Evolutionary conservation across 2,113 vertebrate genomes (phyloP), one percentile per base, ranked within the genome.

Genomic region (Syngnathoides biaculeatus): DNA sequence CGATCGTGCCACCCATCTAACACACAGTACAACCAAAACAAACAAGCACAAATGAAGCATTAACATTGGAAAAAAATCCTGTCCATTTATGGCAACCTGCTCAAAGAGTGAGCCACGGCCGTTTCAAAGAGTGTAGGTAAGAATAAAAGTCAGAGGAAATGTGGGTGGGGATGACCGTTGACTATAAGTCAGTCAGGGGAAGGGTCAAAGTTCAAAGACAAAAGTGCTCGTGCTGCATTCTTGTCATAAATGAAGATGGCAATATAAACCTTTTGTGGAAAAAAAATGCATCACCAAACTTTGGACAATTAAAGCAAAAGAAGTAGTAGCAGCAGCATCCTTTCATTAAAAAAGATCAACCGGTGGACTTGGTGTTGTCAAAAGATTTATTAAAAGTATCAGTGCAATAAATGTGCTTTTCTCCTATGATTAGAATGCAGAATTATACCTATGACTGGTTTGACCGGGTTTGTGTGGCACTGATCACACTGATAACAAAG

Each of bases 61-160:
- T 68, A 69, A 24, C 26, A 66, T 65, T 57, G 45, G 55, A 78
- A 65, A 79, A 74, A 79, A 69, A 56, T 68, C 59, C 66, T 42
- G 8, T 40, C 84, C 76, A 74, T 57, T 56, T 67, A 67, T 67
- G 73, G 76, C 83, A 77, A 80, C 78, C 73, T 81, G 81, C 81
- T 83, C 79, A 85, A 84, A 72, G 74, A 77, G 74, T 72, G 77
- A 65, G 73, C 76, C 73, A 79, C 53, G 14, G 61, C 75, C 78
- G 64, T 68, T 69, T 68, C 39, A 79, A 67, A 9, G n/a, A 22
- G 48, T 20, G 48, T 20, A 64, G 22, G 38, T 40, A 24, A 24
- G 42, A 15, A 59, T 17, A 8, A 2, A 55, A 55, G 26, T 27
- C 3, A 17, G 55, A 27, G 15, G 68, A 30, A 26, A 2, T 0